These are phyloP conservation scores for Calameuta idolon DNA, from an alignment of 2,888 invertebrate species.

Conservation along the genomic window DNA sequence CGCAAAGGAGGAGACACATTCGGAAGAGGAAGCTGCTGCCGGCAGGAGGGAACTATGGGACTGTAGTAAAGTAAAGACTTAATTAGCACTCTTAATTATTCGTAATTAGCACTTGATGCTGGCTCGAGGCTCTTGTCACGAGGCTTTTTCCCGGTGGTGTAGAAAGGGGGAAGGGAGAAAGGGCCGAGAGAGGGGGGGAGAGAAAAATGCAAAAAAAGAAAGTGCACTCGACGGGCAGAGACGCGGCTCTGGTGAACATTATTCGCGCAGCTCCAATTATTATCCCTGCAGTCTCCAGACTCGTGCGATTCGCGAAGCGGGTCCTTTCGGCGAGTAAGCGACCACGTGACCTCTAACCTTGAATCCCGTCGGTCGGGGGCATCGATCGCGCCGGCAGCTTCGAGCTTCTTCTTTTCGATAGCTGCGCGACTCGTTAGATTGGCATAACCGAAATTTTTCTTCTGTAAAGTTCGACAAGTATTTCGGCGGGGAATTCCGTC, in stretches of 20 bases:
- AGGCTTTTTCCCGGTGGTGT: slow-evolving; percentile 11
- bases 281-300: not conserved
- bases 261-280: not conserved
- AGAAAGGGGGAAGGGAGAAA: not conserved
- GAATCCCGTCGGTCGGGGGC: not conserved
- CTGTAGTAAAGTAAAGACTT: slow-evolving; percentile 42
- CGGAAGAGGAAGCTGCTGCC: too few relatives aligned
- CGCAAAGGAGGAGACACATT: not conserved
- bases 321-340: too few relatives aligned
- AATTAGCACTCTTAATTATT: slow-evolving; percentile 56
- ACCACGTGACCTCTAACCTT: not conserved
- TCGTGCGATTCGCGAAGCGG: not conserved
- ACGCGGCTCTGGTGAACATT: not conserved
- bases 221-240: slow-evolving; percentile 35
- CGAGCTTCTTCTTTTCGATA: too few relatives aligned
- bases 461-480: too few relatives aligned
- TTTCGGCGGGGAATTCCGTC: not conserved
- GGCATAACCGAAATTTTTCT: too few relatives aligned
- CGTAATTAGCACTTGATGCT: slow-evolving; percentile 50
- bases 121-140: slow-evolving; percentile 12
- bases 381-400: too few relatives aligned
- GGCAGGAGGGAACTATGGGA: slow-evolving; percentile 15
- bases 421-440: too few relatives aligned
- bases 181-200: not conserved
- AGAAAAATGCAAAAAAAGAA: slow-evolving; percentile 20